A percentile compares a stretch with the other conserved stretches of the same genome.
Evolutionary conservation across 2,797 vertebrate genomes (phyloP).

Genomic region (Hippopotamyrus pictus): DNA sequence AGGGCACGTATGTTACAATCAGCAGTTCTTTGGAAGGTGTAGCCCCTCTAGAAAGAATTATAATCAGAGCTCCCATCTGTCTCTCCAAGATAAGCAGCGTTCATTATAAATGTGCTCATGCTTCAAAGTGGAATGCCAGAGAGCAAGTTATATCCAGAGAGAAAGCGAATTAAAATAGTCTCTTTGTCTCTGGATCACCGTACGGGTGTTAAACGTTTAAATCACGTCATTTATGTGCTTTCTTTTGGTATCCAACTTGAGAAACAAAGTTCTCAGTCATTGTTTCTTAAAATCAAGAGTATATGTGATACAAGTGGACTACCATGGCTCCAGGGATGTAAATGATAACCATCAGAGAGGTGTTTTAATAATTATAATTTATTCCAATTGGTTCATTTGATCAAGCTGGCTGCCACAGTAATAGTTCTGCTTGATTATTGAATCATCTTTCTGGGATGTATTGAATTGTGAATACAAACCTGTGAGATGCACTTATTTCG

Average conservation of each 20-base stretch:
- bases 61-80: not conserved
- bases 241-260: not conserved
- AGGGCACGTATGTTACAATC: not conserved
- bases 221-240: not conserved
- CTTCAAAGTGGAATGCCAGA: not conserved
- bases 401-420: not conserved
- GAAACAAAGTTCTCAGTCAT: not conserved
- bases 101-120: not conserved
- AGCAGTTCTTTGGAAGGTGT: not conserved
- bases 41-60: not conserved
- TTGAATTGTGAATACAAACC: not conserved
- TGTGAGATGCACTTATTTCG: slow-evolving; percentile 13
- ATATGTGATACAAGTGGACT: not conserved
- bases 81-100: not conserved
- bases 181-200: not conserved
- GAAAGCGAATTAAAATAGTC: not conserved
- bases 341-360: not conserved
- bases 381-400: not conserved
- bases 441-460: not conserved
- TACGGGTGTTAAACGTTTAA: not conserved
- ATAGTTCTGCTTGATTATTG: not conserved
- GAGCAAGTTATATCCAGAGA: not conserved
- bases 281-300: not conserved
- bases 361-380: slow-evolving; percentile 10
- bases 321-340: not conserved